Evolutionary conservation across 2,797 vertebrate species (phyloP), one percentile per base, ranked within the genome.

Genomic region (Megaceryle alcyon): DNA sequence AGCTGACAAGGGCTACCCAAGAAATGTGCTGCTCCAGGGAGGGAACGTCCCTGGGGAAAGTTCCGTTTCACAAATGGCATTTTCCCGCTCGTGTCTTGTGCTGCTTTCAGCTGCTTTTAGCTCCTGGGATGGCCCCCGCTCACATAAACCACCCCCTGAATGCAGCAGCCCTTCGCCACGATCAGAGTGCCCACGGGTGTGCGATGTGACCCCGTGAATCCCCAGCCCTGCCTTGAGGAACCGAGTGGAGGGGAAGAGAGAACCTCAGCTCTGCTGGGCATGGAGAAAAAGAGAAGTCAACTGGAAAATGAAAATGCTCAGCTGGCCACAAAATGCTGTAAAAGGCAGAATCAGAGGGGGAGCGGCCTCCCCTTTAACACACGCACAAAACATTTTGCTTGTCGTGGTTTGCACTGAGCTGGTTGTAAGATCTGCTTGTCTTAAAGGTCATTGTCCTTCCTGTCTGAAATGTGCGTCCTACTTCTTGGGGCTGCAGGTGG

Each of bases 171-270:
- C 79, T 39, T 39, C 0, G 1, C 19, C 21, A 35, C 4, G 2
- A 23, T 3, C 56, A 57, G 22, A 39, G 43, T 3, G 6, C 43
- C 17, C 3, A 13, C 0, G 25, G 43, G 8, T 0, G 0, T 1
- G 12, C 15, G 72, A 12, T 1, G 12, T 1, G 26, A 75, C 33
- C 49, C 25, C 2, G 0, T 22, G 19, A 20, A 16, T 6, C 22
- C 28, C 39, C 7, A 0, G 7, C 19, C 23, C n/a, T 9, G 29
- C 9, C 1, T 1, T 29, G 53, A 49, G 77, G 71, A 82, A n/a
- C 63, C 7, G 4, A 12, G 31, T 0, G 14, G 19, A 4, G 12
- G 54, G 51, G 39, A 78, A 73, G 4, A 33, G 66, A 59, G 60
- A 69, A 23, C 16, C 31, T 12, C 20, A 7, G 1, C 49, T 39